phyloP scores from a whole-genome alignment of 2,888 invertebrate species.

The Dynastes tityus region DNA sequence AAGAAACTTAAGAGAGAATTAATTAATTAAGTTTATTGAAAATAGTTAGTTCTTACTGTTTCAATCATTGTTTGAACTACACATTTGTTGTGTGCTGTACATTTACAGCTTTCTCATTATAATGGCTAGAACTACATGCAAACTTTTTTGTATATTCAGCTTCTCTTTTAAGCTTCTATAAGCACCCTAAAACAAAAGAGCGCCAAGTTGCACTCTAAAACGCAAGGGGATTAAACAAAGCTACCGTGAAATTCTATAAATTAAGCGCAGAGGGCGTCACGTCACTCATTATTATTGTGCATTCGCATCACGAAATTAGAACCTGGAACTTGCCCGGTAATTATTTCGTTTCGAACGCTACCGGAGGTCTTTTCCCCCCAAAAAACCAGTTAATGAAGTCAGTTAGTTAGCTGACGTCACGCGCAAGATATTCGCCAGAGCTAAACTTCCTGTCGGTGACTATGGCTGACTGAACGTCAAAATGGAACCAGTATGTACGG shows the following conservation, averaged over 20 bases:
- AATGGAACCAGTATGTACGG: neutral
- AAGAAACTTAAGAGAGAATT: too few relatives aligned
- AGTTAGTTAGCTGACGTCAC: constrained; percentile 32
- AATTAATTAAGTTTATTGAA: too few relatives aligned
- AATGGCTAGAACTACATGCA: too few relatives aligned
- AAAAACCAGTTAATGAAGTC: constrained; percentile 41
- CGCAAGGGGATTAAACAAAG: constrained; percentile 19
- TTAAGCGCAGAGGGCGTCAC: constrained; percentile 5
- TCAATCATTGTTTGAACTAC: too few relatives aligned
- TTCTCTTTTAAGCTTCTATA: neutral
- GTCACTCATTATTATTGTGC: constrained; percentile 28
- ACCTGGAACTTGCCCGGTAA: constrained; percentile 9
- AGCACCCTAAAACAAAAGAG: neutral
- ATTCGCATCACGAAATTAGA: constrained; percentile 10
- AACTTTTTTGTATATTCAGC: too few relatives aligned
- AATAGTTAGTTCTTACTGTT: too few relatives aligned
- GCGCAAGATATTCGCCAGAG: constrained; percentile 37
- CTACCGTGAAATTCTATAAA: constrained; percentile 5
- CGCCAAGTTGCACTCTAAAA: neutral
- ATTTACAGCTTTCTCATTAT: too few relatives aligned
- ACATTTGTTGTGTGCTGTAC: too few relatives aligned
- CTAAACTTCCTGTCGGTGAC: neutral
- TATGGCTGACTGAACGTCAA: constrained; percentile 1
- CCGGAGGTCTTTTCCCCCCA: too few relatives aligned
- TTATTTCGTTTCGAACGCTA: constrained; percentile 21